Evolutionary conservation across 2,113 vertebrate genomes (phyloP), one percentile per base, ranked within the genome.

Genomic region (Poeciliopsis turrubarensis): DNA sequence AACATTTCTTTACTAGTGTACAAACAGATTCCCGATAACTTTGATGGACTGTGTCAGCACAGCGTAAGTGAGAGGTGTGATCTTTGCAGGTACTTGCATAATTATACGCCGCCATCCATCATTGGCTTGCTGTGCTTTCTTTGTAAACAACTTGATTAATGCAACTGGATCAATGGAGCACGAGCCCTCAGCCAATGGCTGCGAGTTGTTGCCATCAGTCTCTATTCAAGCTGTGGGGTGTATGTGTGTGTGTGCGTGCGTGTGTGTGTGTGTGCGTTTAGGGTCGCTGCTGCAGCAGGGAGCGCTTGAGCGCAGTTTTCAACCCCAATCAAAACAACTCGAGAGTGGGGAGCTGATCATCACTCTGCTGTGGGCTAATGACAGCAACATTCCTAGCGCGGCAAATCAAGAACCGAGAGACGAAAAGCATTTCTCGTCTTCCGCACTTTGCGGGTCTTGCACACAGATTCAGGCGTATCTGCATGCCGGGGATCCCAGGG

Each of bases 61-160:
- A 25, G 47, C 72, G 22, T 62, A 82, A 78, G 78, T 72, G 79
- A 84, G 81, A 66, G 77, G 81, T 80, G 85, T 83, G 80, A 87
- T 86, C 81, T 83, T 86, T 83, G 75, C 3, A 6, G 79, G 26
- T 64, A 39, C 64, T 70, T 83, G 72, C 75, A 69, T 79, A 82
- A 87, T 88, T 83, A 87, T 65, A 76, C 39, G 65, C 65, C 77
- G 65, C 62, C 82, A 85, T 84, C 86, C 80, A 80, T 89, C 90
- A 88, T 30, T 51, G 76, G 85, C 19, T 41, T 4, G 68, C 70
- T 79, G 73, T 72, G 86, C 70, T 85, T 70, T 63, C 65, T 70
- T 19, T 78, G 79, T 86, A 90, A 87, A 89, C 84, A 89, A 71
- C 80, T 85, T 85, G 83, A 91, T 89, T 87, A 85, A 90, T 88